phyloP scores from a whole-genome alignment of 2,888 invertebrate genomes.

The Cantharis rufa region DNA sequence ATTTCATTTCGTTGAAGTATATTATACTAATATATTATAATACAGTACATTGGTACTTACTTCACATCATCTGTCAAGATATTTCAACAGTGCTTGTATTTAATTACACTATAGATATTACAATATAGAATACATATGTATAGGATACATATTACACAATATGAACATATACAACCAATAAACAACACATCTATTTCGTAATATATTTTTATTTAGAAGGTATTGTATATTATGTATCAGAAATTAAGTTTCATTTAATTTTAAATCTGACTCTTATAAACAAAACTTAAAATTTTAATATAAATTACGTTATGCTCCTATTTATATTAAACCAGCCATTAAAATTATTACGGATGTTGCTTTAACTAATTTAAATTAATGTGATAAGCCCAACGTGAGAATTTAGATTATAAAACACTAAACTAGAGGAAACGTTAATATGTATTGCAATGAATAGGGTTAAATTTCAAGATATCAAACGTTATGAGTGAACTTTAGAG shows the following conservation, averaged over 20 bases:
- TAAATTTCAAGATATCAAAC: not conserved
- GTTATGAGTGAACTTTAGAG: not conserved
- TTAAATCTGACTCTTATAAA: not conserved
- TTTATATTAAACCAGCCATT: not conserved
- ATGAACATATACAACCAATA: too few relatives aligned
- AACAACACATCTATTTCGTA: too few relatives aligned
- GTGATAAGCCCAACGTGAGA: not conserved
- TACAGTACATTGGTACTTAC: too few relatives aligned
- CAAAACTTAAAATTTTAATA: not conserved
- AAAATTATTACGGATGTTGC: not conserved
- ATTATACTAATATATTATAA: too few relatives aligned
- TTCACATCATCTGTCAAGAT: too few relatives aligned
- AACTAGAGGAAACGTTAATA: not conserved
- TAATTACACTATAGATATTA: too few relatives aligned
- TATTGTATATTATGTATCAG: too few relatives aligned
- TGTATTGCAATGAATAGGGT: not conserved
- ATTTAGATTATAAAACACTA: not conserved
- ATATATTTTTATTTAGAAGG: too few relatives aligned
- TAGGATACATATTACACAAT: too few relatives aligned
- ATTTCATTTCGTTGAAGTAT: too few relatives aligned
- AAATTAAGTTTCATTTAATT: not conserved
- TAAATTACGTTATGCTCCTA: not conserved
- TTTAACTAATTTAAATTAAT: not conserved
- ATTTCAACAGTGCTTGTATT: too few relatives aligned
- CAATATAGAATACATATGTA: too few relatives aligned